These are phyloP conservation scores for Trissolcus brochymenae DNA, from an alignment of 2,888 invertebrate genomes.

Conservation along the genomic window DNA sequence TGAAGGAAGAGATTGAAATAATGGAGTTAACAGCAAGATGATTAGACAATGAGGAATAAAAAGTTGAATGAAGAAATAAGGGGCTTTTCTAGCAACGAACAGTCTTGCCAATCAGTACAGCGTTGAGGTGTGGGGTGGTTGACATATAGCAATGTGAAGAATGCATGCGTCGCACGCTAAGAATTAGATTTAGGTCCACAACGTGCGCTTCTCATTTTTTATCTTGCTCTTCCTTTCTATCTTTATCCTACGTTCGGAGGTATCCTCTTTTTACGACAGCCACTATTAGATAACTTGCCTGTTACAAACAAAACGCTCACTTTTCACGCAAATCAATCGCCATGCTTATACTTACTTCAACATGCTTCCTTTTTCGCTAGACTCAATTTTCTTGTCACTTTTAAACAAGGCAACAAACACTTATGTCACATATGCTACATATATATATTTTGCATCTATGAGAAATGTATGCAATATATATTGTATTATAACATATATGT, in stretches of 20 bases:
- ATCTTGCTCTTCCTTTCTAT: conserved; percentile 55
- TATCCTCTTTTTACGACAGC: conserved; percentile 39
- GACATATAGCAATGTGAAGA: conserved; percentile 60
- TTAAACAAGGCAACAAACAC: too few relatives aligned
- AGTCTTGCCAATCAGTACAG: conserved; percentile 49
- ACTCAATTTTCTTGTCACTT: too few relatives aligned
- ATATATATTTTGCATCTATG: too few relatives aligned
- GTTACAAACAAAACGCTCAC: conserved; percentile 14
- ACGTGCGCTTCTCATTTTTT: conserved; percentile 55
- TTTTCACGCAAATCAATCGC: conserved; percentile 9
- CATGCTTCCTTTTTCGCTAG: not conserved
- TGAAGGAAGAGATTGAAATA: not conserved
- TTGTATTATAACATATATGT: too few relatives aligned
- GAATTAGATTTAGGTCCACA: conserved; percentile 65
- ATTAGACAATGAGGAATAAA: conserved; percentile 5
- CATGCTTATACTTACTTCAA: conserved; percentile 15
- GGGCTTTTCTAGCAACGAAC: conserved; percentile 40
- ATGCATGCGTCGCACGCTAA: conserved; percentile 69
- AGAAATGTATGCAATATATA: too few relatives aligned
- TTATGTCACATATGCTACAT: too few relatives aligned
- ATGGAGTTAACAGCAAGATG: conserved; percentile 4
- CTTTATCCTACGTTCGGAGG: conserved; percentile 42
- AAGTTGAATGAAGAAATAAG: conserved; percentile 12
- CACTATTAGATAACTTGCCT: conserved; percentile 35
- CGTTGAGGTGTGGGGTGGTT: conserved; percentile 58